Conservation (phyloP, 2,888 invertebrate genomes). For the Octonoba sinensis region DNA sequence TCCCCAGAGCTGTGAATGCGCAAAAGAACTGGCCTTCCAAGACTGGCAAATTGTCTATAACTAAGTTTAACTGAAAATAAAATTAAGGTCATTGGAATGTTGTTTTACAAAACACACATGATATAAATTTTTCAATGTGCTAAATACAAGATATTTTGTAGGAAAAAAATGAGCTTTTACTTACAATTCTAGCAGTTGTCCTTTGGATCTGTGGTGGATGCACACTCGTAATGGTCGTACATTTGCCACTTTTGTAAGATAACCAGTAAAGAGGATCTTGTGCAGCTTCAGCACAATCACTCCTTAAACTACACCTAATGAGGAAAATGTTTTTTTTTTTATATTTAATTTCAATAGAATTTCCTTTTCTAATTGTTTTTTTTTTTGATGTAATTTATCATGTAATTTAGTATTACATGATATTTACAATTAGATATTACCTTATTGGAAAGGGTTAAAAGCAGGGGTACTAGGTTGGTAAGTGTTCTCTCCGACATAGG, state of each 20-base stretch:
- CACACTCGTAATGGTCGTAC: constrained; percentile 93
- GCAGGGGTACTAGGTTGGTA: too few species aligned
- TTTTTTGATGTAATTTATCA: too few species aligned
- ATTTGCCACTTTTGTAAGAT: constrained; percentile 95
- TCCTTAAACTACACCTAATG: constrained; percentile 84
- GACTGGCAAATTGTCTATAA: constrained; percentile 95
- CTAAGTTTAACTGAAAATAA: constrained; percentile 81
- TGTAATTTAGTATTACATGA: too few species aligned
- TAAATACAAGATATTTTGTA: not conserved
- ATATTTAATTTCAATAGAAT: not conserved
- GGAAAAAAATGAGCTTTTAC: constrained; percentile 52
- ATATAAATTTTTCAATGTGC: not conserved
- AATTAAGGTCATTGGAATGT: constrained; percentile 51
- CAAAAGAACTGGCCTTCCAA: constrained; percentile 88
- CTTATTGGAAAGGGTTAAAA: too few species aligned
- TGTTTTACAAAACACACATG: not conserved
- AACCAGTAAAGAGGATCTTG: constrained; percentile 96
- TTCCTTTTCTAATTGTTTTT: too few species aligned
- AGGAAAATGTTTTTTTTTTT: not conserved
- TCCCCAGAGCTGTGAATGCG: constrained; percentile 86
- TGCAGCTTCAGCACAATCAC: constrained; percentile 90
- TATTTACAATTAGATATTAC: too few species aligned
- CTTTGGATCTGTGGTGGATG: constrained; percentile 91
- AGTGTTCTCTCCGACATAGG: too few species aligned
- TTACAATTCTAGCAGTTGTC: constrained; percentile 88